Conservation (phyloP, 2,797 vertebrate genomes). For the Rhinichthys osculus region DNA sequence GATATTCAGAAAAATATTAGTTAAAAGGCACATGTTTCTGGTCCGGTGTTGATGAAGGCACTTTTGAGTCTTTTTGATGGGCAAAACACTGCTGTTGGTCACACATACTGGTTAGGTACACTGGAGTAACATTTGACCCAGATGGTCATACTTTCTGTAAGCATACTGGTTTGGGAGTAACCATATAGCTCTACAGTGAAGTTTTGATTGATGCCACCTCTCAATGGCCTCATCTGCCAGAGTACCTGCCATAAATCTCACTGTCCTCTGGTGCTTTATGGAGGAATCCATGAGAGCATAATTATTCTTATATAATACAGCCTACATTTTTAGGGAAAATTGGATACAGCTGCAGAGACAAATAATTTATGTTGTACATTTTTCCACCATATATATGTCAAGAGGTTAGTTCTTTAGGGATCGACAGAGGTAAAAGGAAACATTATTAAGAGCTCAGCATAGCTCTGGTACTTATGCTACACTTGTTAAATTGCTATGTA, state of each 20-base stretch:
- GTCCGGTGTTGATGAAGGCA: neutral
- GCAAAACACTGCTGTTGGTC: neutral
- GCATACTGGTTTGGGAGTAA: slow-evolving; percentile 61
- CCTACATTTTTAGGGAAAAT: slow-evolving; percentile 35
- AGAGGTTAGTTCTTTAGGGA: slow-evolving; percentile 34
- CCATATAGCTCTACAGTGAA: slow-evolving; percentile 58
- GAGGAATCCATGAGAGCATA: slow-evolving; percentile 31
- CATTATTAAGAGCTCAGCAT: slow-evolving; percentile 3
- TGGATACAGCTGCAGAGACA: slow-evolving; percentile 45
- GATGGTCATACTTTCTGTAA: slow-evolving; percentile 57
- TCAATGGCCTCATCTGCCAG: slow-evolving; percentile 65
- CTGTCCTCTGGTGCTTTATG: slow-evolving; percentile 39
- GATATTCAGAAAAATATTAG: neutral
- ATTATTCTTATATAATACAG: slow-evolving; percentile 25
- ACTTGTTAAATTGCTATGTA: slow-evolving; percentile 12
- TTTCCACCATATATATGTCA: slow-evolving; percentile 37
- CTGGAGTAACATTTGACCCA: slow-evolving; percentile 41
- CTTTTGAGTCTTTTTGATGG: neutral
- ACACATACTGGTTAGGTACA: slow-evolving; percentile 7
- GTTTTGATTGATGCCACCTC: slow-evolving; percentile 69
- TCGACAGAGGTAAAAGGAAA: slow-evolving; percentile 6
- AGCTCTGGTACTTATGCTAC: neutral
- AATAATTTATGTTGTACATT: slow-evolving; percentile 36
- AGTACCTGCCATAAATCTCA: slow-evolving; percentile 70
- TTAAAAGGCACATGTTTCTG: neutral